Percentiles rank a stretch among this genome's conserved stretches.
These are phyloP conservation scores for Nasonia longicornis DNA, from an alignment of 1,140 invertebrate genomes.

Conservation along the genomic window DNA sequence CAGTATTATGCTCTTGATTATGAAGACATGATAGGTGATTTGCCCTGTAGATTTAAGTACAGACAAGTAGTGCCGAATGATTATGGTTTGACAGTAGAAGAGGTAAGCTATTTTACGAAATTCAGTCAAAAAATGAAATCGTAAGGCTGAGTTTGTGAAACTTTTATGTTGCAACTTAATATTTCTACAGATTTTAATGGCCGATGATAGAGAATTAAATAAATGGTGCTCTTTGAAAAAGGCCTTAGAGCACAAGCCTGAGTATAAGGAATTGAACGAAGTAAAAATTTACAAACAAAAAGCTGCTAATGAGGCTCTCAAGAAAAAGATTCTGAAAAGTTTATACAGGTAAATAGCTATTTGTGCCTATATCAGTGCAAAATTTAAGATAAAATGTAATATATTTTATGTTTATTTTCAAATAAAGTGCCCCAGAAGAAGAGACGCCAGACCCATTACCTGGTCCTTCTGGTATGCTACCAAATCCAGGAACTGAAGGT, in stretches of 20 bases:
- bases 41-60: constrained; percentile 94
- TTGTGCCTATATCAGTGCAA: constrained; percentile 30
- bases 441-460: constrained; percentile 32
- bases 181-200: constrained; percentile 81
- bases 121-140: neutral
- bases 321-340: constrained; percentile 88
- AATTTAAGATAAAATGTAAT: constrained; percentile 5
- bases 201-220: constrained; percentile 94
- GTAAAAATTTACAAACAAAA: constrained; percentile 82
- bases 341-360: constrained; percentile 73
- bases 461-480: neutral
- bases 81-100: constrained; percentile 91
- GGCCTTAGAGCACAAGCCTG: constrained; percentile 82
- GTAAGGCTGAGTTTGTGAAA: neutral
- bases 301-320: constrained; percentile 78
- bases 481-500: constrained; percentile 21
- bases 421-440: constrained; percentile 49
- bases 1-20: constrained; percentile 95
- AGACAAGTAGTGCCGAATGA: constrained; percentile 88
- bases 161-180: constrained; percentile 14
- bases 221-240: constrained; percentile 95
- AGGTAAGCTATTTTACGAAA: constrained; percentile 71
- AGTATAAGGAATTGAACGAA: constrained; percentile 85
- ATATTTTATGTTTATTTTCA: neutral
- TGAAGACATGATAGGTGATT: constrained; percentile 93